Evolutionary conservation across 2,888 invertebrate genomes (phyloP), one percentile per base, ranked within the genome.

Genomic region (Miltochrista miniata): DNA sequence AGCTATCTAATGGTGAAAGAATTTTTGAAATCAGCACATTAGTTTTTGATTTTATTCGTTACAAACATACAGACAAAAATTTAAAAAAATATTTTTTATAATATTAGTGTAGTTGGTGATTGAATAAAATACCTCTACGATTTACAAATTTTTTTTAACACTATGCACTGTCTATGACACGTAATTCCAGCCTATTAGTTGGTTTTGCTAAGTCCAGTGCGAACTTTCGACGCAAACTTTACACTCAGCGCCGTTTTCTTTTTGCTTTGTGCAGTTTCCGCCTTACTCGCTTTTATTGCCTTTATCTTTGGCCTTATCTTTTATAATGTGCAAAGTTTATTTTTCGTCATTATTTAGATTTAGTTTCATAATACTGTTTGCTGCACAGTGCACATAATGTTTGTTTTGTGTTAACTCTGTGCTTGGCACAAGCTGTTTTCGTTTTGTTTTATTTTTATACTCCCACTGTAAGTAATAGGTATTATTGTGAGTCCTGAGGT

Each of bases 241-340:
- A 72, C 79, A 75, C 79, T 73, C 67, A 55, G 64, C 64, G 62
- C 51, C 61, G 63, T 67, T 72, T 72, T 75, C 70, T 79, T 76
- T 73, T 73, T 69, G 67, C 65, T 72, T 77, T 72, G 70, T 68
- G 68, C 69, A 68, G 55, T 68, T 71, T 62, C 61, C 54, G 59
- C 66, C 61, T 65, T 68, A 76, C 61, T 60, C 47, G 60, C 66
- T 51, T 62, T 66, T 67, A 73, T 73, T 69, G 57, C 70, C 54
- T 57, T 68, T 64, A 64, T 68, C 69, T 70, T 50, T 64, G 54
- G 58, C 66, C 63, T 65, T 70, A 66, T 68, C 65, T 68, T 65
- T 72, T 60, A 55, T 61, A 68, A 71, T 71, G 70, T 62, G 62
- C 60, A 72, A 61, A 60, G 54, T 68, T 69, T 63, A 41, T 59